Base-by-base conservation (phyloP, 2,888 invertebrate genomes). In the Fabriciana adippe region DNA sequence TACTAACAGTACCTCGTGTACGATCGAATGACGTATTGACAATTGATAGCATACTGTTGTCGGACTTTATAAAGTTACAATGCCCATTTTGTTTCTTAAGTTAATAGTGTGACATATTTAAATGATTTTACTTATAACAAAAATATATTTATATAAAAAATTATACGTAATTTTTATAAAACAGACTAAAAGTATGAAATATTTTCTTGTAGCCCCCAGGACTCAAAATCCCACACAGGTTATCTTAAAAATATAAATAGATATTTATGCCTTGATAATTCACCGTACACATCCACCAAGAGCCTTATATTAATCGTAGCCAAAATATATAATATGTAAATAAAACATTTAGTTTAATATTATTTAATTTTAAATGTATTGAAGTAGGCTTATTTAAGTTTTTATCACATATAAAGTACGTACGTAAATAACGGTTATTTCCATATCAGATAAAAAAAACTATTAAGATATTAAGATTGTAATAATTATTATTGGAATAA, bases 1-100 rank as follows among this genome's bases (percentile, higher is more conserved):
- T 65, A 70, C 69, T 72, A 72, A 70, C 71, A 71, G 71, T 71
- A 73, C 63, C 60, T 48, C 69, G 60, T 67, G 63, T 45, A 56
- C 48, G 55, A 55, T 70, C 63, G n/a, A 54, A 66, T 70, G 72
- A 72, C 72, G 41, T 64, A 65, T 68, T 11, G 41, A 14, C 67
- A 64, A 62, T 70, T 66, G 62, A 59, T 48, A 54, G 48, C 55
- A 55, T 53, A 15, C 48, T 6, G 47, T 47, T 63, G 14, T 35
- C 48, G 31, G 15, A 53, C 41, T 41, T 6, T 16, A n/a, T 11
- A 35, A 16, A 16, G 15, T 50, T 51, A 50, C n/a, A 8, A 50
- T 50, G 50, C 6, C 5, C 50, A 3, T n/a, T 16, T 13, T 18
- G 54, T 18, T 54, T 54, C 21, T 54, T 18, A 8, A 54, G 14